Percentiles rank a stretch among this genome's conserved stretches.
Evolutionary conservation across 2,888 invertebrate species (phyloP).

Genomic region (Amphipyra tragopoginis): DNA sequence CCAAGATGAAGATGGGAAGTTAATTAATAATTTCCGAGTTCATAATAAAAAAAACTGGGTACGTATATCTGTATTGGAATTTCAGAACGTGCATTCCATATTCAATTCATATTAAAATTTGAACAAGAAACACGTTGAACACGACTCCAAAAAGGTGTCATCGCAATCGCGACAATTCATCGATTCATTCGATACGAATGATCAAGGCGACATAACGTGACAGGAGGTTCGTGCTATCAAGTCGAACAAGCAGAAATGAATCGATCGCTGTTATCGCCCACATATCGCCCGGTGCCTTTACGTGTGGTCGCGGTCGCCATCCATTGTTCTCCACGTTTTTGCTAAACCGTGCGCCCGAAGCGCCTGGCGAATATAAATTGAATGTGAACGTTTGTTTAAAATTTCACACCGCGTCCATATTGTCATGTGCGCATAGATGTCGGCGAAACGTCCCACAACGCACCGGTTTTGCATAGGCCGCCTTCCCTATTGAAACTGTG

Average conservation of each 20-base stretch:
- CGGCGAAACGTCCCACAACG: slow-evolving; percentile 56
- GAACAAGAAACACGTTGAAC: no score
- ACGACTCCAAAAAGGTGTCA: slow-evolving; percentile 19
- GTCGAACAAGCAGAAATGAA: slow-evolving; percentile 61
- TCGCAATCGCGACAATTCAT: slow-evolving; percentile 57
- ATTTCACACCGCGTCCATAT: slow-evolving; percentile 70
- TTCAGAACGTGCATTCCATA: no score
- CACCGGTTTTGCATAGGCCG: slow-evolving; percentile 43
- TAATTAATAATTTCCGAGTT: no score
- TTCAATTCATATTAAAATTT: no score
- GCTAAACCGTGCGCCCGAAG: slow-evolving; percentile 68
- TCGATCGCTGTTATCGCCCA: slow-evolving; percentile 80
- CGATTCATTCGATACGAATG: slow-evolving; percentile 75
- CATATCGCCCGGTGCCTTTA: slow-evolving; percentile 56
- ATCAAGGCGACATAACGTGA: slow-evolving; percentile 73
- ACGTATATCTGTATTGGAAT: no score
- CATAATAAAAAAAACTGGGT: no score
- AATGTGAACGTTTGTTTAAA: slow-evolving; percentile 75
- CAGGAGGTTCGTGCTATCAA: slow-evolving; percentile 65
- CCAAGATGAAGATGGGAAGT: no score
- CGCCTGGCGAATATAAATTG: slow-evolving; percentile 77
- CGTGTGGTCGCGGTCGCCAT: slow-evolving; percentile 61
- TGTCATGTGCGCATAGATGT: slow-evolving; percentile 66
- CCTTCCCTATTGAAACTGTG: slow-evolving; percentile 34
- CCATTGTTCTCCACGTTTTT: slow-evolving; percentile 67